A percentile compares a stretch with the other conserved stretches of the same genome.
Evolutionary conservation across 1,140 invertebrate genomes (phyloP).

Genomic region (Theocolax elegans): DNA sequence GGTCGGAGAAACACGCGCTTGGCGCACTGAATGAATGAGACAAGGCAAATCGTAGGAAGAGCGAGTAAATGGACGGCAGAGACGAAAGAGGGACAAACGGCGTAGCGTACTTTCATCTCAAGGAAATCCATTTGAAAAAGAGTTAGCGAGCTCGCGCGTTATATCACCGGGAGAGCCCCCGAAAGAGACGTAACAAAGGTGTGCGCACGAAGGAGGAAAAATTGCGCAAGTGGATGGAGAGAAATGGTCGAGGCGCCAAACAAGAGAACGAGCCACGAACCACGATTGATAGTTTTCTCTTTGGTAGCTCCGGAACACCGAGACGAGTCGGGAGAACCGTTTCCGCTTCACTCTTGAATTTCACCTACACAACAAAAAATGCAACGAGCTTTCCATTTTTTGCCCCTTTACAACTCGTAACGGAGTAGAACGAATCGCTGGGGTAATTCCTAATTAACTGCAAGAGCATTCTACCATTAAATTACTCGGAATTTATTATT

Average conservation of each 20-base stretch:
- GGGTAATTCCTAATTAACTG: no score
- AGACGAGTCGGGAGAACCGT: neutral
- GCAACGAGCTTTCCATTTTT: no score
- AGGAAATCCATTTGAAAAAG: constrained; percentile 21
- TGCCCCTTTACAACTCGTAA: no score
- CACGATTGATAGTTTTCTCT: constrained; percentile 13
- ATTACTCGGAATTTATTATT: no score
- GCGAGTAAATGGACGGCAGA: no score
- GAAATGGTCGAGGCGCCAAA: neutral
- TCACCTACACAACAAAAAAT: no score
- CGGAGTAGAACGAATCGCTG: no score
- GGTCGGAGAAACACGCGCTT: no score
- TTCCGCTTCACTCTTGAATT: no score
- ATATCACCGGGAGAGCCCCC: neutral
- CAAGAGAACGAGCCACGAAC: neutral
- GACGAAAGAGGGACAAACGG: neutral
- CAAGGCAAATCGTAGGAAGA: no score
- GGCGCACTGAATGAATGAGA: no score
- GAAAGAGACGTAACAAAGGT: constrained; percentile 13
- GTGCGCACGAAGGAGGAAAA: neutral
- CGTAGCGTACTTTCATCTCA: constrained; percentile 5
- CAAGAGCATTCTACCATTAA: no score
- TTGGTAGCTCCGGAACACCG: neutral
- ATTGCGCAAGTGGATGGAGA: constrained; percentile 16
- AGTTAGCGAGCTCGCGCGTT: constrained; percentile 14